These are phyloP conservation scores for Chaetorhynchus papuensis DNA, from an alignment of 2,113 vertebrate genomes.

Conservation along the genomic window DNA sequence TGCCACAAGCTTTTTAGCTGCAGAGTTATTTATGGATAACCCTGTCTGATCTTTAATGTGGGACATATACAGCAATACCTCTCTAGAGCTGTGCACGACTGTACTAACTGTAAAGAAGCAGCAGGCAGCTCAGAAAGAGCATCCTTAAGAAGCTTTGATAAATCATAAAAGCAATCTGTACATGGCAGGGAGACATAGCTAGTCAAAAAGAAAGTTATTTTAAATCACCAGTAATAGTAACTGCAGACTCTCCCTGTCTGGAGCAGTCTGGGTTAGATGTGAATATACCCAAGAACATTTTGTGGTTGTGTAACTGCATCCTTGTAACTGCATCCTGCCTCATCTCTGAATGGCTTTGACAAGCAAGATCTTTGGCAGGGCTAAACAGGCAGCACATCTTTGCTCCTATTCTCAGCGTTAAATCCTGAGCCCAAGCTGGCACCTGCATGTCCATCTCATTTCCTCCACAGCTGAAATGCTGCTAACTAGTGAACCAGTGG, in stretches of 20 bases:
- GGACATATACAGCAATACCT: neutral
- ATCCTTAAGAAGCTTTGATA: constrained; percentile 40
- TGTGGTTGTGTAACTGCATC: neutral
- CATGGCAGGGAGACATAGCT: neutral
- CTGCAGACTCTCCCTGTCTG: neutral
- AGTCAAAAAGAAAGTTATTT: constrained; percentile 31
- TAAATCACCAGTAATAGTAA: neutral
- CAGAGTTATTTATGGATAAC: constrained; percentile 31
- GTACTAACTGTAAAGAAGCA: neutral
- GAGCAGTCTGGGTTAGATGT: neutral
- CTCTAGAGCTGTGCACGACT: neutral
- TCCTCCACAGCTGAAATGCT: neutral
- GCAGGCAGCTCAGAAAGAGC: neutral
- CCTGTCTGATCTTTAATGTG: neutral
- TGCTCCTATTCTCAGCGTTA: neutral
- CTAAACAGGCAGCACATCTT: neutral
- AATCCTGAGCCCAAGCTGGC: neutral
- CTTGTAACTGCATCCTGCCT: neutral
- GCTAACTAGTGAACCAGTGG: too few relatives aligned
- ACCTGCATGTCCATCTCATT: neutral
- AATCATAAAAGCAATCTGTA: constrained; percentile 33
- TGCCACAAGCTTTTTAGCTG: neutral
- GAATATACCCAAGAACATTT: neutral
- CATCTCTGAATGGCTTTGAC: neutral
- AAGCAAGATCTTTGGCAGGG: neutral